Evolutionary conservation across 2,888 invertebrate genomes (phyloP).

Genomic region (Cryptocephalus moraei): DNA sequence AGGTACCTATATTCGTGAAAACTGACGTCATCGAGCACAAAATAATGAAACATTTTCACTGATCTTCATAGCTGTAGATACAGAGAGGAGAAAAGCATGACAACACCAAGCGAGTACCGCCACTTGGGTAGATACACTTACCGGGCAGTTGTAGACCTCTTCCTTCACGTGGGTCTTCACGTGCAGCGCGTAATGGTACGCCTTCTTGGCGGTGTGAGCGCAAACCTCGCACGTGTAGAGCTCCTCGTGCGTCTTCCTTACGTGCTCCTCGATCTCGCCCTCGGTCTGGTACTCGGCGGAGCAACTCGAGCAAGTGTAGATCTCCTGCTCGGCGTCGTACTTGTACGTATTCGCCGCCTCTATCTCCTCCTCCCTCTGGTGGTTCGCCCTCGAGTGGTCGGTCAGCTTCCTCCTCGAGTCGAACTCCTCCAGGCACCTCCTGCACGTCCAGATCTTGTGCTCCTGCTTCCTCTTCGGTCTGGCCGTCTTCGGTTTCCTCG

Average conservation of each 20-base stretch:
- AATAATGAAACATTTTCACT: no score
- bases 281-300: slow-evolving; percentile 25
- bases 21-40: no score
- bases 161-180: slow-evolving; percentile 25
- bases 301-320: slow-evolving; percentile 26
- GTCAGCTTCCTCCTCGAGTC: slow-evolving; percentile 20
- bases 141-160: slow-evolving; percentile 22
- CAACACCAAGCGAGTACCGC: no score
- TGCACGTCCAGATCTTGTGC: slow-evolving; percentile 26
- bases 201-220: slow-evolving; percentile 25
- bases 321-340: slow-evolving; percentile 23
- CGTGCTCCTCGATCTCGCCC: slow-evolving; percentile 23
- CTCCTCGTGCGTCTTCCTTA: slow-evolving; percentile 22
- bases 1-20: no score
- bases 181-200: slow-evolving; percentile 28
- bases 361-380: slow-evolving; percentile 18
- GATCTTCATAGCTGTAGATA: no score
- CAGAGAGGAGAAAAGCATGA: no score
- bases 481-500: slow-evolving; percentile 9
- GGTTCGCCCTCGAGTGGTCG: slow-evolving; percentile 24
- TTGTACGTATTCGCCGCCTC: slow-evolving; percentile 24
- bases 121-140: no score
- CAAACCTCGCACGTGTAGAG: slow-evolving; percentile 32
- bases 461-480: slow-evolving; percentile 16
- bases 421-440: slow-evolving; percentile 25